Conservation (phyloP, 1,140 invertebrate species). For the Drosophila parabipectinata region DNA sequence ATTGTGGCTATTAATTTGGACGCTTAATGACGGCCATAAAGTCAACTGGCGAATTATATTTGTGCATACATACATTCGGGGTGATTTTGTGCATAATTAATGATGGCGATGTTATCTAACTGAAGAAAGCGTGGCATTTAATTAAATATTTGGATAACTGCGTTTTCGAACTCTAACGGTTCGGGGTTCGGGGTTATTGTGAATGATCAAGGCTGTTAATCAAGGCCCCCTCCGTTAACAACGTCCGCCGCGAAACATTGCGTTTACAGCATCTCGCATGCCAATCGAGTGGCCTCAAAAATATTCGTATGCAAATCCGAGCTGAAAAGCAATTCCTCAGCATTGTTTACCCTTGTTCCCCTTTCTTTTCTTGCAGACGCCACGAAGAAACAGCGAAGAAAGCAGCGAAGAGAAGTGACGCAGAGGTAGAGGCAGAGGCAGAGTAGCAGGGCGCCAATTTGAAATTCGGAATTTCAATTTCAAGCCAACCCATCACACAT, state of each 20-base stretch:
- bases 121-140: constrained; percentile 17
- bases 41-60: constrained; percentile 11
- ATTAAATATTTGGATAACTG: constrained; percentile 20
- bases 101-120: constrained; percentile 18
- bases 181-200: not conserved
- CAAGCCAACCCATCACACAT: constrained; percentile 38
- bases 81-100: constrained; percentile 15
- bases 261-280: constrained; percentile 23
- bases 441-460: constrained; percentile 31
- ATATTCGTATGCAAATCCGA: constrained; percentile 61
- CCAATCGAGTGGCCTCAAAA: constrained; percentile 47
- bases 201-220: constrained; percentile 1
- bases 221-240: not conserved
- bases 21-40: constrained; percentile 39
- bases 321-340: constrained; percentile 51
- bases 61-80: constrained; percentile 10
- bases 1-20: constrained; percentile 52
- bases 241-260: not conserved
- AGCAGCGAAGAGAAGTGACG: constrained; percentile 15
- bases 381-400: constrained; percentile 33
- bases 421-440: constrained; percentile 21
- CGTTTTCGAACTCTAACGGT: constrained; percentile 12
- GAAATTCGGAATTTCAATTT: constrained; percentile 52
- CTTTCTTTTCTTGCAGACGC: constrained; percentile 78
- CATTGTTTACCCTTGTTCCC: constrained; percentile 80